Conservation (phyloP, 2,797 vertebrate genomes). For the Malacoctenus gilli region DNA sequence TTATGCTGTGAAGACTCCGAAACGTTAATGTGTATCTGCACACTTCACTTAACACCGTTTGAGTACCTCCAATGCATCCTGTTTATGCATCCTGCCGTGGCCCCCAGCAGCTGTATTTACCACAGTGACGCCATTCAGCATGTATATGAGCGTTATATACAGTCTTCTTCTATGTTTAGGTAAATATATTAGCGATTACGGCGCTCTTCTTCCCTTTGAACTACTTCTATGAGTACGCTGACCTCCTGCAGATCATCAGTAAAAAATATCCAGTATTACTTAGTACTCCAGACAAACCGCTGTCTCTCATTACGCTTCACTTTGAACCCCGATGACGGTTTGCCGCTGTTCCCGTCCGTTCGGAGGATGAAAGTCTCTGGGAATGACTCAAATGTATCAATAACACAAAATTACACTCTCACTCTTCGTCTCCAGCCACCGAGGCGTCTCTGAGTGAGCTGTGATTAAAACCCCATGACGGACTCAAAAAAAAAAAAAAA, state of each 20-base stretch:
- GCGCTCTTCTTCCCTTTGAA: background rate
- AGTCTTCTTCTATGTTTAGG: no score
- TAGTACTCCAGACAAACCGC: conserved; percentile 29
- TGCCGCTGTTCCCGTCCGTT: conserved; percentile 37
- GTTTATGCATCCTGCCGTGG: conserved; percentile 54
- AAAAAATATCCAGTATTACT: no score
- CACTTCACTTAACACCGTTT: conserved; percentile 8
- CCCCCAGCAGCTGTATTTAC: conserved; percentile 58
- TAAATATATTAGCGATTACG: background rate
- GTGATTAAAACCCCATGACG: no score
- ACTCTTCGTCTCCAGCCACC: conserved; percentile 34
- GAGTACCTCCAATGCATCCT: conserved; percentile 49
- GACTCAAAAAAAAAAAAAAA: no score
- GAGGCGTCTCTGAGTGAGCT: conserved; percentile 9
- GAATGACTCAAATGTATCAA: conserved; percentile 48
- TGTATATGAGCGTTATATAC: background rate
- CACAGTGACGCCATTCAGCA: background rate
- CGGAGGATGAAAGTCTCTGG: conserved; percentile 40
- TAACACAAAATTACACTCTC: conserved; percentile 52
- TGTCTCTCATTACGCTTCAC: conserved; percentile 34
- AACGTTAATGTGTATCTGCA: conserved; percentile 21
- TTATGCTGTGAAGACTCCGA: conserved; percentile 33
- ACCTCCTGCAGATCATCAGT: no score
- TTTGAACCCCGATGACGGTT: conserved; percentile 49
- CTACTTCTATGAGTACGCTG: no score